These are phyloP conservation scores for Tetragonula carbonaria DNA, from an alignment of 2,888 invertebrate species.

Conservation along the genomic window DNA sequence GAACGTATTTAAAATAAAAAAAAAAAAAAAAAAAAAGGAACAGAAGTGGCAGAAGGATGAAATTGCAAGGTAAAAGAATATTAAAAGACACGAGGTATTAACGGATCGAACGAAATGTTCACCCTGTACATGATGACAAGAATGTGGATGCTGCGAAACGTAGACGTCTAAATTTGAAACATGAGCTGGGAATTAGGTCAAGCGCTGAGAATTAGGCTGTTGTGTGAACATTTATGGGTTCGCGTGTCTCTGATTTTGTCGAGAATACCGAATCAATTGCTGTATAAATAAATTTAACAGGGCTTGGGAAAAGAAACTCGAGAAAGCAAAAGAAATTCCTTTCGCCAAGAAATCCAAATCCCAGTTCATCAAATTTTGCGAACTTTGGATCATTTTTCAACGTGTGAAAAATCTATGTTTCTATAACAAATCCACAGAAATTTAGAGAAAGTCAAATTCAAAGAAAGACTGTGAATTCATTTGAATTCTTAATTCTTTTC, in stretches of 20 bases:
- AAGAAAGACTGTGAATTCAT: no score
- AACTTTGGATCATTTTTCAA: neutral
- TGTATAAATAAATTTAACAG: neutral
- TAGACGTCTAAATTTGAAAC: slow-evolving; percentile 78
- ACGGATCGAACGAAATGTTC: slow-evolving; percentile 24
- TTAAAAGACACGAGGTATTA: slow-evolving; percentile 1
- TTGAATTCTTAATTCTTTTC: no score
- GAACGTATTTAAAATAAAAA: neutral
- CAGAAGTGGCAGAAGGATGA: neutral
- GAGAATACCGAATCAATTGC: neutral
- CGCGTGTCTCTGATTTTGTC: neutral
- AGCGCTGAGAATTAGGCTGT: slow-evolving; percentile 71
- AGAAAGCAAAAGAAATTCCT: neutral
- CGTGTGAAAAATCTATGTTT: neutral
- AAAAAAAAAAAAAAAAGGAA: neutral
- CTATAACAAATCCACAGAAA: neutral
- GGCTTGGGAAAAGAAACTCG: neutral
- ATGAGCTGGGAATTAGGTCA: slow-evolving; percentile 75
- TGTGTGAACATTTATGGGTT: slow-evolving; percentile 57
- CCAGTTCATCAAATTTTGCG: neutral
- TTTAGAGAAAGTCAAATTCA: no score
- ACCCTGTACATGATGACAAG: slow-evolving; percentile 47
- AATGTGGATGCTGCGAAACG: slow-evolving; percentile 67
- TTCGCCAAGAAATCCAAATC: neutral
- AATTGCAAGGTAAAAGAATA: neutral